Percentiles rank a stretch among this genome's conserved stretches.
Evolutionary conservation across 2,888 invertebrate genomes (phyloP).

Genomic region (Copidosoma aretas): DNA sequence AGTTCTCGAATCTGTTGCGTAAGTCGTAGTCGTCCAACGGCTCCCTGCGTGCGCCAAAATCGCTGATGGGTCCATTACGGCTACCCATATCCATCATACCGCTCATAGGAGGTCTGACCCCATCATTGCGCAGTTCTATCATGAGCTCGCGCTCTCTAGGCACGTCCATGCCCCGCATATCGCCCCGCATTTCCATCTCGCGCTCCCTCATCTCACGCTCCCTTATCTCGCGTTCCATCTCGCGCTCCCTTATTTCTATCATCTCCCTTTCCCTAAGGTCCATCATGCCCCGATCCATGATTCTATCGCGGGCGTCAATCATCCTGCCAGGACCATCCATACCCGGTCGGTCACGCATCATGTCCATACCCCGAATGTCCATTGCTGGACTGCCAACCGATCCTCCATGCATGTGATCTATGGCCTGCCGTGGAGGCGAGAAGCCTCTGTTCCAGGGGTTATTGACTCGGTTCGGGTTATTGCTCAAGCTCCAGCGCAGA

Average conservation of each 20-base stretch:
- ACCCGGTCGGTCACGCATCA: not conserved
- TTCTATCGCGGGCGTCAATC: conserved; percentile 13
- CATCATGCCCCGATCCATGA: not conserved
- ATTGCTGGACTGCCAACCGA: not conserved
- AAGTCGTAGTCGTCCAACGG: conserved; percentile 19
- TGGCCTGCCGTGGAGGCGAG: conserved; percentile 19
- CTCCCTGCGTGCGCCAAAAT: conserved; percentile 1
- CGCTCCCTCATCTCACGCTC: not conserved
- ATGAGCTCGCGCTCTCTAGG: conserved; percentile 11
- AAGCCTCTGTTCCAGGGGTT: conserved; percentile 17
- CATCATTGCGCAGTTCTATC: not conserved
- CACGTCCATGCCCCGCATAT: conserved; percentile 7
- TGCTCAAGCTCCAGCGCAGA: conserved; percentile 55
- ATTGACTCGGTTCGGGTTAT: conserved; percentile 34
- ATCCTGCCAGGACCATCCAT: conserved; percentile 8
- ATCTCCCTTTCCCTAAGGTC: conserved; percentile 8
- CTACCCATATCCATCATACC: not conserved
- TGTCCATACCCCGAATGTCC: conserved; percentile 14
- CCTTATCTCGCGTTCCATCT: conserved; percentile 8
- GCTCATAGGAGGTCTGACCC: not conserved
- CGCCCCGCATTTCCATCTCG: conserved; percentile 1
- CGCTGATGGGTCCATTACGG: not conserved
- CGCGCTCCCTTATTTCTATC: conserved; percentile 2
- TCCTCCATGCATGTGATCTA: not conserved
- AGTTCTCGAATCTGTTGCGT: conserved; percentile 8